These are phyloP conservation scores for Pituophis catenifer DNA, from an alignment of 2,113 vertebrate species.

Conservation along the genomic window DNA sequence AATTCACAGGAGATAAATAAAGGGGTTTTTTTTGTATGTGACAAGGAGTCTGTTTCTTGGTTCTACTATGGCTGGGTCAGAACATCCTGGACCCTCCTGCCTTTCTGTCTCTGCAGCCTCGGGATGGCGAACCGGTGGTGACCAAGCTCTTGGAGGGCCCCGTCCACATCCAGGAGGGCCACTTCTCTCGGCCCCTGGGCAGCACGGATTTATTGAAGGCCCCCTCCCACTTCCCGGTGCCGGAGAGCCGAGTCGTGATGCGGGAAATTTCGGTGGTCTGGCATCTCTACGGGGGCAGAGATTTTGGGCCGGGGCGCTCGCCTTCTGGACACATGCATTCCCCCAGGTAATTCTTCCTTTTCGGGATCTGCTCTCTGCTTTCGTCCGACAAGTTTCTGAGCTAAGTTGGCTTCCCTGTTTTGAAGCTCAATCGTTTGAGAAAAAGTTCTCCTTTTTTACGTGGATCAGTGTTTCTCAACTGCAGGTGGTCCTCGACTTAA, in stretches of 20 bases:
- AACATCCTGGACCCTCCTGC: background rate
- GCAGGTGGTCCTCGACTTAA: no score
- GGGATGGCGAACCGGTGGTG: constrained; percentile 86
- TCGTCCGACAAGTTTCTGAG: background rate
- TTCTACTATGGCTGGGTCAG: no score
- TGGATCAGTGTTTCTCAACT: background rate
- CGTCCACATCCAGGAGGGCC: constrained; percentile 77
- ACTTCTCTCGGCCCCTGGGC: constrained; percentile 85
- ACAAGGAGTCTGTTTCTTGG: no score
- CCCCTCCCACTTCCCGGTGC: constrained; percentile 82
- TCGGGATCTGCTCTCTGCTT: background rate
- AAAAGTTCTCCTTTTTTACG: background rate
- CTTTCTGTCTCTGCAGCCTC: constrained; percentile 65
- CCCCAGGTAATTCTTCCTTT: constrained; percentile 50
- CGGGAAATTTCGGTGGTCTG: constrained; percentile 87
- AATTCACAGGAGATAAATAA: no score
- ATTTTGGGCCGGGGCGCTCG: constrained; percentile 74
- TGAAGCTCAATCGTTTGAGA: background rate
- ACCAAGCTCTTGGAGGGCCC: constrained; percentile 74
- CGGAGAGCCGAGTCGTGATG: constrained; percentile 82
- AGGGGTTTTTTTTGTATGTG: no score
- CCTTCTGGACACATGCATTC: constrained; percentile 51
- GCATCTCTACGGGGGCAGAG: constrained; percentile 89
- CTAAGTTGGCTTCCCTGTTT: background rate
- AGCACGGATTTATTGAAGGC: constrained; percentile 85